These are phyloP conservation scores for Darevskia nairensis DNA, from an alignment of 2,797 vertebrate genomes.

Conservation along the genomic window DNA sequence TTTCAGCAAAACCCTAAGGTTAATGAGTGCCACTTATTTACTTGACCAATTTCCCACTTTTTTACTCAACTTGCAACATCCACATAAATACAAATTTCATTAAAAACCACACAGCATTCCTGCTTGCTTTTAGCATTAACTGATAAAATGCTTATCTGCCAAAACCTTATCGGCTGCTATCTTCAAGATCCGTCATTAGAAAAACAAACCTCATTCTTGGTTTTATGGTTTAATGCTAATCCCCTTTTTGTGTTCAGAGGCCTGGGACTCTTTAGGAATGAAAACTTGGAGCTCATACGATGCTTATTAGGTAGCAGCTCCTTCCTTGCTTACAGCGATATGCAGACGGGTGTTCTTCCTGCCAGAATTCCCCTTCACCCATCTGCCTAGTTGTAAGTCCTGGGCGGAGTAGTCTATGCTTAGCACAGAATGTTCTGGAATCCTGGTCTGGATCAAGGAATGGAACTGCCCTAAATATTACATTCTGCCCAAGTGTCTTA, in stretches of 20 bases:
- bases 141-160: conserved; percentile 18
- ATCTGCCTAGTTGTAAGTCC: too few relatives aligned
- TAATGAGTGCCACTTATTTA: neutral
- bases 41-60: neutral
- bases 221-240: neutral
- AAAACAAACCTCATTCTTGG: neutral
- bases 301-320: too few relatives aligned
- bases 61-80: neutral
- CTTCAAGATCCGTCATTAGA: conserved; percentile 2
- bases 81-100: neutral
- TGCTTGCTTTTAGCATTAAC: conserved; percentile 30
- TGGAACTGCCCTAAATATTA: too few relatives aligned
- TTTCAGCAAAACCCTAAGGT: neutral
- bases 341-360: too few relatives aligned
- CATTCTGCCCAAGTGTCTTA: neutral
- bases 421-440: too few relatives aligned
- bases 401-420: too few relatives aligned
- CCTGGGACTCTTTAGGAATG: too few relatives aligned
- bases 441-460: too few relatives aligned
- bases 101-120: conserved; percentile 3
- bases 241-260: too few relatives aligned
- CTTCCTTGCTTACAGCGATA: too few relatives aligned
- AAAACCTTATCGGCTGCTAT: neutral
- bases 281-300: too few relatives aligned
- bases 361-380: too few relatives aligned